A percentile compares a stretch with the other conserved stretches of the same genome.
Conservation (phyloP, 2,888 invertebrate species). For the Hartigia nigra region DNA sequence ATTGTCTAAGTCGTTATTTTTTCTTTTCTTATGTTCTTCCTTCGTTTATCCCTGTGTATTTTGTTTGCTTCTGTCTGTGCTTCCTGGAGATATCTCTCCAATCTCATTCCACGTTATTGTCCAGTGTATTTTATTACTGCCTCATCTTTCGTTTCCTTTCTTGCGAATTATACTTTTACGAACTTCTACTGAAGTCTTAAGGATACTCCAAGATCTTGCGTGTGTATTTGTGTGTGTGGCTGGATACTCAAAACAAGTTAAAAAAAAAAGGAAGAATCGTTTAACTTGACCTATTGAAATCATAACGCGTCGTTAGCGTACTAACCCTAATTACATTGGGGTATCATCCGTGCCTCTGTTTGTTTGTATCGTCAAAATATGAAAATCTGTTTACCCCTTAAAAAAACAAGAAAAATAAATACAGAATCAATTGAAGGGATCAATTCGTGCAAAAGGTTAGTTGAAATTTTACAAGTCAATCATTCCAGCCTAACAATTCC, state of each 20-base stretch:
- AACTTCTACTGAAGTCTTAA: neutral
- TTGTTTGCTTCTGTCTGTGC: neutral
- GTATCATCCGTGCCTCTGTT: neutral
- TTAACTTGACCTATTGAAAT: neutral
- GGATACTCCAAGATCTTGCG: neutral
- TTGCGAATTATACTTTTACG: neutral
- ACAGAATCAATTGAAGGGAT: neutral
- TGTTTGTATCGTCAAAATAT: neutral
- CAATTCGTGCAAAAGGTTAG: constrained; percentile 23
- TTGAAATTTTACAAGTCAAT: constrained; percentile 11
- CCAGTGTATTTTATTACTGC: neutral
- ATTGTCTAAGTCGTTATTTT: neutral
- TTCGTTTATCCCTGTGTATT: neutral
- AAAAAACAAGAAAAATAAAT: neutral
- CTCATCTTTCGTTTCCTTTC: neutral
- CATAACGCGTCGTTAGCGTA: neutral
- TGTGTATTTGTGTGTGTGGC: neutral
- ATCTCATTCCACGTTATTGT: constrained; percentile 3
- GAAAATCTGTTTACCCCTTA: neutral
- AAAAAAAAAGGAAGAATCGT: neutral
- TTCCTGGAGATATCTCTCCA: neutral
- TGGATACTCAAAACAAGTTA: neutral
- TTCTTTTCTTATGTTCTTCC: constrained; percentile 6
- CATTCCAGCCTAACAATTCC: constrained; percentile 17
- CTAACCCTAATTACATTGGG: neutral